These are phyloP conservation scores for Myotis lucifugus DNA, from an alignment of 2,113 vertebrate genomes.

Conservation along the genomic window DNA sequence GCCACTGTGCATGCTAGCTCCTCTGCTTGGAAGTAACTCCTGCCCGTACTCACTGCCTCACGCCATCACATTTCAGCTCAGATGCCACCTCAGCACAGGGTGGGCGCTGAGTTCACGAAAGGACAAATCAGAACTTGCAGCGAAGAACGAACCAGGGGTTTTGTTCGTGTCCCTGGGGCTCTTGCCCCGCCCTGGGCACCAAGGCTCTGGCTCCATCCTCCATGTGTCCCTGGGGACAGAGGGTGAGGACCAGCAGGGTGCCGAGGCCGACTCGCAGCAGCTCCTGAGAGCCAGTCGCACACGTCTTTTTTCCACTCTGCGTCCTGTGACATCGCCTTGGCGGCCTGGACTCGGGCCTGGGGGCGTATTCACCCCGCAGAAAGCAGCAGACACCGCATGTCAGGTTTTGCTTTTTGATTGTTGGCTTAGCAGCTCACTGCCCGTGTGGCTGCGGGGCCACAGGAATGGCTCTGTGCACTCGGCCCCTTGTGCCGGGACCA, in stretches of 20 bases:
- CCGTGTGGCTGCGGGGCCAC: background rate
- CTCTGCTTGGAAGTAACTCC: slow-evolving; percentile 3
- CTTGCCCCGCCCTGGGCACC: background rate
- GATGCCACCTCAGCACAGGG: background rate
- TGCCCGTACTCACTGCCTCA: background rate
- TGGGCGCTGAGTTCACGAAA: background rate
- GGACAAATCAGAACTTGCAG: background rate
- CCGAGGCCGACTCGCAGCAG: rapidly evolving
- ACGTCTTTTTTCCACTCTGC: background rate
- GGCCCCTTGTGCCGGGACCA: background rate
- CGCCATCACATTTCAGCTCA: background rate
- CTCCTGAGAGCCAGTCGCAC: rapidly evolving
- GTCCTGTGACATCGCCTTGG: rapidly evolving
- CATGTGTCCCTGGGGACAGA: rapidly evolving
- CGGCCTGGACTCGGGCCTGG: background rate
- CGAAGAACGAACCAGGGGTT: background rate
- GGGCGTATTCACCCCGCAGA: background rate
- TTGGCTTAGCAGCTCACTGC: background rate
- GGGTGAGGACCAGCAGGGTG: no score
- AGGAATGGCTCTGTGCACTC: background rate
- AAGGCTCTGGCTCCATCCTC: background rate
- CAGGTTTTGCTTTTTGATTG: background rate
- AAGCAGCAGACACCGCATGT: background rate
- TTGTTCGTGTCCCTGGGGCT: background rate
- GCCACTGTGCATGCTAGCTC: background rate